These are phyloP conservation scores for Nothura maculosa DNA, from an alignment of 2,797 vertebrate species.

Conservation along the genomic window DNA sequence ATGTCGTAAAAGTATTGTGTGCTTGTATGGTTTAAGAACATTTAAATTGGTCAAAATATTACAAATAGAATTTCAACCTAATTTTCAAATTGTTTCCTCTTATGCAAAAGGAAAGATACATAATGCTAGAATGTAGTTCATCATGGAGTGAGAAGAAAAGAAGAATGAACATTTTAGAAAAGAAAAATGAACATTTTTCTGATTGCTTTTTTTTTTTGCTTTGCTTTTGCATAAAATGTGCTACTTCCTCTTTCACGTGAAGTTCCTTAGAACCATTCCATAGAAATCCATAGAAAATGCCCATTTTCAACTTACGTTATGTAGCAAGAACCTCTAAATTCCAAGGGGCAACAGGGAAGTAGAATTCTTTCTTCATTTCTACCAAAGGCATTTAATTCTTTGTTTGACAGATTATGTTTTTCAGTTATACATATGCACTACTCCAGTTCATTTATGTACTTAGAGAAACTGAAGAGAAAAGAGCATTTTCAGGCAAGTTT, in stretches of 20 bases:
- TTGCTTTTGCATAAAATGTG: neutral
- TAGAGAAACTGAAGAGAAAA: neutral
- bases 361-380: neutral
- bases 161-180: neutral
- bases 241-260: neutral
- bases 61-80: neutral
- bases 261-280: neutral
- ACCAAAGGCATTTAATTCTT: neutral
- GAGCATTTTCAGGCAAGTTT: neutral
- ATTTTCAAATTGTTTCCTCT: neutral
- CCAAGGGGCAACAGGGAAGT: neutral
- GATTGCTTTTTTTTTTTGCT: neutral
- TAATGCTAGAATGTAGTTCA: neutral
- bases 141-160: neutral
- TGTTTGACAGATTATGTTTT: neutral
- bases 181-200: neutral
- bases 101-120: neutral
- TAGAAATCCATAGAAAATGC: neutral
- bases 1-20: neutral
- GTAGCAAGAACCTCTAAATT: neutral
- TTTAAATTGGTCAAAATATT: neutral
- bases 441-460: neutral
- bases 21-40: neutral
- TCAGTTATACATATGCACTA: fast-evolving
- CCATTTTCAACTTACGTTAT: neutral